A percentile compares a stretch with the other conserved stretches of the same genome.
Conservation (phyloP, 2,888 invertebrate species). For the Agrotis segetum region DNA sequence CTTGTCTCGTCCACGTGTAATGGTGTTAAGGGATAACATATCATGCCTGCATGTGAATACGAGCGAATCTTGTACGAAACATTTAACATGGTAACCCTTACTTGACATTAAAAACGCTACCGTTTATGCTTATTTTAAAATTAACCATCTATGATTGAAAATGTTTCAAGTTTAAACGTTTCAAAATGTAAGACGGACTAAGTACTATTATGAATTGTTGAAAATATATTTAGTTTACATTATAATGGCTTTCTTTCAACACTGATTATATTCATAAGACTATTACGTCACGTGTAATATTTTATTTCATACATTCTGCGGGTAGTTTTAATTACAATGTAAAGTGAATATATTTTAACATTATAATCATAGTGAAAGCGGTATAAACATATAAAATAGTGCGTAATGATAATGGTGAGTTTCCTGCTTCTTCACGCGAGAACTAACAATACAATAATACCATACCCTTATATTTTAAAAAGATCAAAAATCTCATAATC, state of each 20-base stretch:
- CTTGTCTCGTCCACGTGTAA: constrained; percentile 63
- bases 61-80: constrained; percentile 63
- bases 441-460: constrained; percentile 40
- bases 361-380: constrained; percentile 61
- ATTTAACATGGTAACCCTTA: constrained; percentile 63
- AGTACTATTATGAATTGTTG: constrained; percentile 60
- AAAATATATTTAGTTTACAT: constrained; percentile 58
- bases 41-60: constrained; percentile 58
- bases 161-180: constrained; percentile 50
- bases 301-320: constrained; percentile 22
- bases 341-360: constrained; percentile 46
- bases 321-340: constrained; percentile 39
- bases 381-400: constrained; percentile 70
- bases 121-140: constrained; percentile 62
- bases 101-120: constrained; percentile 66
- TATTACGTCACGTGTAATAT: constrained; percentile 7
- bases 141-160: constrained; percentile 61
- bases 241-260: not conserved
- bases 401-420: constrained; percentile 57
- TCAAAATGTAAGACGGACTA: constrained; percentile 63
- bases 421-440: constrained; percentile 61
- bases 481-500: constrained; percentile 47
- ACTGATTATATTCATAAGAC: constrained; percentile 24
- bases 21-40: constrained; percentile 63
- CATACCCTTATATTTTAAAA: constrained; percentile 39